Conservation (phyloP, 2,797 vertebrate genomes). For the Acanthurus tractus region DNA sequence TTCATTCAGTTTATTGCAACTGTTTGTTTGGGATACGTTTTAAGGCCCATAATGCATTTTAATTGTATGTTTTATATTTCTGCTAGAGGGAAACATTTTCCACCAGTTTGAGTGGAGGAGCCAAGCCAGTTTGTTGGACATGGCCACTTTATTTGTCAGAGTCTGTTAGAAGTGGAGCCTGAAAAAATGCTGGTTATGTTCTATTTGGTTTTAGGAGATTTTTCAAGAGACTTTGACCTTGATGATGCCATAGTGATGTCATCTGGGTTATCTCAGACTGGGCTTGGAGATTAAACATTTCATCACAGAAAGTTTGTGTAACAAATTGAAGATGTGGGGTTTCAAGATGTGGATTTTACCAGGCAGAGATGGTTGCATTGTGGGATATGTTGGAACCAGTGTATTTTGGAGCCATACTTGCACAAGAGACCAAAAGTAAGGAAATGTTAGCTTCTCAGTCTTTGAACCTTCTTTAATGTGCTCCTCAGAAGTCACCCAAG, state of each 20-base stretch:
- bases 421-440: background rate
- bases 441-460: background rate
- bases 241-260: slow-evolving; percentile 10
- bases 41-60: background rate
- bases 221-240: background rate
- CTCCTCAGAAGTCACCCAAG: background rate
- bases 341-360: background rate
- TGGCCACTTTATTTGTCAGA: too few relatives aligned
- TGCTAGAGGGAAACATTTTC: slow-evolving; percentile 3
- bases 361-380: background rate
- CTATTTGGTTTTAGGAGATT: background rate
- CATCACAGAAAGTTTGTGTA: background rate
- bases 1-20: background rate
- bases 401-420: background rate
- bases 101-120: background rate
- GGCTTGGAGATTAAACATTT: background rate
- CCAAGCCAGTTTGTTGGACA: background rate
- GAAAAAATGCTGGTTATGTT: too few relatives aligned
- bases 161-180: too few relatives aligned
- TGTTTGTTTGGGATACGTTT: slow-evolving; percentile 9
- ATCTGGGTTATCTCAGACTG: background rate
- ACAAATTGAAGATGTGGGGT: background rate
- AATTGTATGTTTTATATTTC: background rate
- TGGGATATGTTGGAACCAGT: slow-evolving; percentile 7
- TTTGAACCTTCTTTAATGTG: background rate